A percentile compares a stretch with the other conserved stretches of the same genome.
phyloP scores from a whole-genome alignment of 2,888 invertebrate genomes.

The Polylopha cassiicola region DNA sequence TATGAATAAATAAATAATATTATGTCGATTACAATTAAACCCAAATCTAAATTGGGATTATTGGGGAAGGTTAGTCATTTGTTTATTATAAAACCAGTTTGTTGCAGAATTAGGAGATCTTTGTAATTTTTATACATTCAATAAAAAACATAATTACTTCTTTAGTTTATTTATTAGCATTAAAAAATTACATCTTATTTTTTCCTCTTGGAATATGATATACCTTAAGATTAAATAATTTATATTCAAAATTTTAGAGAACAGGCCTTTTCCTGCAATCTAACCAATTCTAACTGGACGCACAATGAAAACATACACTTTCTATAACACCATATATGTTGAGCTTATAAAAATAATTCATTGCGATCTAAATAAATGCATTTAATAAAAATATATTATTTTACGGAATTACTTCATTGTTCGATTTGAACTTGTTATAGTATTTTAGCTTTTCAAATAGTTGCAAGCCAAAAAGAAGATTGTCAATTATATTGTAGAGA shows the following conservation, averaged over 20 bases:
- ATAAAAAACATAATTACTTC: slow-evolving; percentile 25
- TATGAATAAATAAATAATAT: too few species aligned
- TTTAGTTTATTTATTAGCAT: slow-evolving; percentile 51
- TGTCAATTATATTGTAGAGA: slow-evolving; percentile 25
- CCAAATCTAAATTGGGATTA: too few species aligned
- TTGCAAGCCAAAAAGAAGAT: slow-evolving; percentile 29
- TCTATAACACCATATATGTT: slow-evolving; percentile 48
- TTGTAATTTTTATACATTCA: slow-evolving; percentile 21
- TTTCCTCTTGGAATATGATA: slow-evolving; percentile 44
- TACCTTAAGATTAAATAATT: slow-evolving; percentile 66
- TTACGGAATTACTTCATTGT: slow-evolving; percentile 43
- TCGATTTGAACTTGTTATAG: slow-evolving; percentile 43
- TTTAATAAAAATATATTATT: slow-evolving; percentile 68
- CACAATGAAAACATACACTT: slow-evolving; percentile 56
- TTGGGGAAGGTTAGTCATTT: too few species aligned
- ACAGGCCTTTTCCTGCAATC: slow-evolving; percentile 55
- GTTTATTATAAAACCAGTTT: too few species aligned
- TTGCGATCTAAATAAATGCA: slow-evolving; percentile 72
- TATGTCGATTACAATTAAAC: too few species aligned
- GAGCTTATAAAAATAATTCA: slow-evolving; percentile 72
- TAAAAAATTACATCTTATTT: slow-evolving; percentile 63
- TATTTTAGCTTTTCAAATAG: slow-evolving; percentile 53
- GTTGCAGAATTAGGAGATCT: too few species aligned
- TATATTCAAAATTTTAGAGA: slow-evolving; percentile 61
- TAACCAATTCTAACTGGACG: slow-evolving; percentile 58